These are phyloP conservation scores for Hymenopus coronatus DNA, from an alignment of 2,888 invertebrate genomes.

Conservation along the genomic window DNA sequence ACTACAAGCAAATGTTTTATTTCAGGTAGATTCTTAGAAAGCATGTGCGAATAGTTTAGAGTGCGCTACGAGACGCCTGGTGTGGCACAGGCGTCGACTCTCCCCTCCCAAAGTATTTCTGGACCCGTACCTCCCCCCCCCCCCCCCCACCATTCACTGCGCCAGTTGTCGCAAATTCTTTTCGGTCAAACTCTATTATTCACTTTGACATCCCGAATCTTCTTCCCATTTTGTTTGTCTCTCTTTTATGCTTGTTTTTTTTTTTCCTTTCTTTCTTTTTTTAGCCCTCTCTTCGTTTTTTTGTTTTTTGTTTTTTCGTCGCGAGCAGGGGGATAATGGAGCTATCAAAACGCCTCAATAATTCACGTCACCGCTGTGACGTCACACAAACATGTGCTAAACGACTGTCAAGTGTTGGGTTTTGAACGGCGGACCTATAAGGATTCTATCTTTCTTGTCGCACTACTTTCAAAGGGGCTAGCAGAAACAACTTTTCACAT, in stretches of 20 bases:
- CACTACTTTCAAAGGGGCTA: too few species aligned
- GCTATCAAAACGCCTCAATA: neutral
- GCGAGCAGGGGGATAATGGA: neutral
- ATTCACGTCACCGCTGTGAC: neutral
- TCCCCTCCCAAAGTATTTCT: constrained; percentile 8
- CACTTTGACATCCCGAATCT: constrained; percentile 19
- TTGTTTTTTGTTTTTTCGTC: neutral
- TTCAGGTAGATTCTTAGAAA: too few species aligned
- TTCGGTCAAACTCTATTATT: constrained; percentile 28
- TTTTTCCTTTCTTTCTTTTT: too few species aligned
- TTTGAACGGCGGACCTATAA: neutral
- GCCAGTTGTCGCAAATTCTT: constrained; percentile 29
- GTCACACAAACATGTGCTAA: neutral
- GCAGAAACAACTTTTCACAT: neutral
- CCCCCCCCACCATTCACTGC: neutral
- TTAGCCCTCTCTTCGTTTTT: neutral
- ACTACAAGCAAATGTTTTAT: too few species aligned
- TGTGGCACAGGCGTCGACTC: neutral
- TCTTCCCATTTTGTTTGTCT: constrained; percentile 5
- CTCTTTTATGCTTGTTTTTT: neutral
- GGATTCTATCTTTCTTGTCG: too few species aligned
- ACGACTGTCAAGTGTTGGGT: neutral
- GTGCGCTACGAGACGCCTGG: neutral
- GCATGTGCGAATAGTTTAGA: too few species aligned
- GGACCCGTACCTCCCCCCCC: neutral